phyloP scores from a whole-genome alignment of 2,888 invertebrate species.

The Plagodis pulveraria region DNA sequence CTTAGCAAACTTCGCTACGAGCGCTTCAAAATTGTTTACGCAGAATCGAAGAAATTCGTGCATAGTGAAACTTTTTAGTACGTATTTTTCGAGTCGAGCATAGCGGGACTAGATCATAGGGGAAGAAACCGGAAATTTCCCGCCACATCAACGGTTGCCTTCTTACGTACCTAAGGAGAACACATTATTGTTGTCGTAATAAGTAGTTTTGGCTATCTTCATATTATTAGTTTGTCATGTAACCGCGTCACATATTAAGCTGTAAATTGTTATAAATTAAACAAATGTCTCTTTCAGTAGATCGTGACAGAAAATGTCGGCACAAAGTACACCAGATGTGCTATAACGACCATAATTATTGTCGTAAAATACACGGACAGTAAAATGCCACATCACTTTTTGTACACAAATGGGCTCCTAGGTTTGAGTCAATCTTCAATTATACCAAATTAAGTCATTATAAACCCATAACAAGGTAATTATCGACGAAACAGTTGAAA shows the following conservation, averaged over 20 bases:
- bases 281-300: slow-evolving; percentile 11
- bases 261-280: slow-evolving; percentile 6
- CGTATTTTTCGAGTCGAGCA: no score
- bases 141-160: no score
- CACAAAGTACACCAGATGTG: slow-evolving; percentile 7
- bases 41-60: no score
- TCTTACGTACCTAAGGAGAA: no score
- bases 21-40: no score
- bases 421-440: slow-evolving; percentile 16
- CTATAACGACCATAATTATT: slow-evolving; percentile 25
- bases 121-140: no score
- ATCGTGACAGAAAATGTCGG: slow-evolving; percentile 18
- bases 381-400: slow-evolving; percentile 23
- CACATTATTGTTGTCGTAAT: no score
- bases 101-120: no score
- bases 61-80: no score
- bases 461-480: slow-evolving; percentile 5
- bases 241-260: slow-evolving; percentile 2
- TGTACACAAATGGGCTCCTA: slow-evolving; percentile 12
- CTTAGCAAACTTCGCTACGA: no score
- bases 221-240: neutral
- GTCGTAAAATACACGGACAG: slow-evolving; percentile 13
- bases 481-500: neutral
- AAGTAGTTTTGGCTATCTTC: no score
- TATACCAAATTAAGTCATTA: slow-evolving; percentile 23